phyloP scores from a whole-genome alignment of 2,888 invertebrate genomes.

The Dorcus hopei region DNA sequence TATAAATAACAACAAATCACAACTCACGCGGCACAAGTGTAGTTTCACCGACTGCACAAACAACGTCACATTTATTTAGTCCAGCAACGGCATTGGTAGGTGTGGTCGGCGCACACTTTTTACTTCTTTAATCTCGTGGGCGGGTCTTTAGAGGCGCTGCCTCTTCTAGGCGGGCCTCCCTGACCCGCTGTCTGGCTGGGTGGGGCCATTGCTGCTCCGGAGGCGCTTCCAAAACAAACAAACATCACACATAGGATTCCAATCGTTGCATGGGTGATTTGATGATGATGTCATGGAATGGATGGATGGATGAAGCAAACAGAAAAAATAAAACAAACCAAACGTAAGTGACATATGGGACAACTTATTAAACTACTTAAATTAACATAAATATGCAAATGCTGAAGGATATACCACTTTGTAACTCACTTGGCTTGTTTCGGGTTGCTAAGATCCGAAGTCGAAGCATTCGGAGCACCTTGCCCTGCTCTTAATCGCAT shows the following conservation, averaged over 20 bases:
- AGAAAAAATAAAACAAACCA: constrained; percentile 19
- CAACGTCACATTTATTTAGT: too few species aligned
- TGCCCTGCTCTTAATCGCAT: constrained; percentile 46
- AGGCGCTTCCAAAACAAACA: constrained; percentile 53
- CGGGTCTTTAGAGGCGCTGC: constrained; percentile 49
- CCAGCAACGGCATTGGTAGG: constrained; percentile 7
- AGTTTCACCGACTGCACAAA: too few species aligned
- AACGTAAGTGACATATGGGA: neutral
- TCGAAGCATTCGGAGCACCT: constrained; percentile 47
- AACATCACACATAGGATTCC: constrained; percentile 49
- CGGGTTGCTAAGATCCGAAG: constrained; percentile 50
- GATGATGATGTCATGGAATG: constrained; percentile 21
- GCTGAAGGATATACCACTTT: neutral
- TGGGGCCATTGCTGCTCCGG: constrained; percentile 53
- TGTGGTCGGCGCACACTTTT: constrained; percentile 8
- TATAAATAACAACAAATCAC: constrained; percentile 1
- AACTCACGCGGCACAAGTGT: neutral
- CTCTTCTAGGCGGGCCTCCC: constrained; percentile 58
- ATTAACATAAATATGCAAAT: neutral
- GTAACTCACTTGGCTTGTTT: constrained; percentile 53
- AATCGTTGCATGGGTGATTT: constrained; percentile 18
- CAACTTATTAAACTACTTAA: neutral
- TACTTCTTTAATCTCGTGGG: constrained; percentile 44
- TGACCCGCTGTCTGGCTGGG: constrained; percentile 58
- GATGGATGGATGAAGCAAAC: constrained; percentile 14